phyloP scores from a whole-genome alignment of 2,888 invertebrate species.

The Notodonta ziczac region DNA sequence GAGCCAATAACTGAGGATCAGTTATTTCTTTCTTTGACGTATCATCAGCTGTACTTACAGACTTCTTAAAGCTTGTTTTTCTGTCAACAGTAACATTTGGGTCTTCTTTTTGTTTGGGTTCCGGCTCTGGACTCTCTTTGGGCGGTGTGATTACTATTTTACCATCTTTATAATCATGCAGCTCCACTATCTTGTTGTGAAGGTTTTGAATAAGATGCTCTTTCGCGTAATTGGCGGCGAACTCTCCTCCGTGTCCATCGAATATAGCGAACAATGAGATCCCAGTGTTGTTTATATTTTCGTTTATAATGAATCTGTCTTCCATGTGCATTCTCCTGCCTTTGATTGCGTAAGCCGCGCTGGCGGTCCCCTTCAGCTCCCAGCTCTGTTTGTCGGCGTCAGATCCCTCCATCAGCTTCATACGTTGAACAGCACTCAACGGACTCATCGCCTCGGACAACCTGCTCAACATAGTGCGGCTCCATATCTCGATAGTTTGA shows the following conservation, averaged over 20 bases:
- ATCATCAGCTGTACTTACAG: conserved; percentile 86
- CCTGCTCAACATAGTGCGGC: conserved; percentile 89
- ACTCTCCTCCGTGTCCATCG: conserved; percentile 98
- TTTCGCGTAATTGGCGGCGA: conserved; percentile 96
- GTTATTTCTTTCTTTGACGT: conserved; percentile 86
- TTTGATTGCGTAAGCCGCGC: conserved; percentile 95
- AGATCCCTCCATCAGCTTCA: conserved; percentile 82
- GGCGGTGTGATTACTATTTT: conserved; percentile 66
- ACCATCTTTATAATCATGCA: conserved; percentile 88
- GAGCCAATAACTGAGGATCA: conserved; percentile 87
- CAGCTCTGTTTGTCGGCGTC: conserved; percentile 87
- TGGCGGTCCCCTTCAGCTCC: conserved; percentile 90
- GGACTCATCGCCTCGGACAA: conserved; percentile 88
- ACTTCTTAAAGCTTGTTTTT: conserved; percentile 88
- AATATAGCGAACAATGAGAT: conserved; percentile 96
- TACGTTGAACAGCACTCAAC: conserved; percentile 85
- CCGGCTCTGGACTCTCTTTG: conserved; percentile 60
- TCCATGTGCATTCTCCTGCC: conserved; percentile 97
- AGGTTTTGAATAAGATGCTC: conserved; percentile 93
- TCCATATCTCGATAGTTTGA: conserved; percentile 93
- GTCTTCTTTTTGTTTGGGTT: conserved; percentile 73
- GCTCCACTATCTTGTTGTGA: conserved; percentile 89
- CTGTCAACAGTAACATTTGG: conserved; percentile 72
- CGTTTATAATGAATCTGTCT: conserved; percentile 95
- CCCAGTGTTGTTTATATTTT: conserved; percentile 93